These are phyloP conservation scores for Andrena chrysosceles DNA, from an alignment of 2,888 invertebrate genomes.

Conservation along the genomic window DNA sequence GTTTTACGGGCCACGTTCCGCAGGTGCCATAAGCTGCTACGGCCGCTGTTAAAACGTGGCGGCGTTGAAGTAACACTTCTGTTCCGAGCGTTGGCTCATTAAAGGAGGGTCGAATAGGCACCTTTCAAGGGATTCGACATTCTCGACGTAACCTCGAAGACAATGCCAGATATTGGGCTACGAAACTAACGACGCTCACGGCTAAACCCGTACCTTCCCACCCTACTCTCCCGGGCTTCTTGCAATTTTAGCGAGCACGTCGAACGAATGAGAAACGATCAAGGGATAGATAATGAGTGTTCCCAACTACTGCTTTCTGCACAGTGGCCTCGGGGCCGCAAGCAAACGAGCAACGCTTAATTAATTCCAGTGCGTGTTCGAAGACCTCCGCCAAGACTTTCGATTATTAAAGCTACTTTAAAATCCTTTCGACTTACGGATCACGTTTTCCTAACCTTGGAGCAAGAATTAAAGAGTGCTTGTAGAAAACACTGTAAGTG, in stretches of 20 bases:
- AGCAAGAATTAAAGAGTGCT: too few species aligned
- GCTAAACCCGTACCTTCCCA: neutral
- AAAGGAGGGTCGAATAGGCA: conserved; percentile 5
- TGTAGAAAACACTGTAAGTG: too few species aligned
- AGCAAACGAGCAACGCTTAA: conserved; percentile 5
- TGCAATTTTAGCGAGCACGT: conserved; percentile 31
- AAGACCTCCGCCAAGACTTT: neutral
- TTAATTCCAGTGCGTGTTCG: conserved; percentile 9
- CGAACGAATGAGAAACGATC: conserved; percentile 28
- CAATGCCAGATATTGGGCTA: conserved; percentile 46
- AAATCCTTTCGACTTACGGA: neutral
- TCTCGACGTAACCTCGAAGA: conserved; percentile 22
- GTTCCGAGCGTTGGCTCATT: conserved; percentile 41
- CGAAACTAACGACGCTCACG: conserved; percentile 31
- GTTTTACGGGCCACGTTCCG: conserved; percentile 28
- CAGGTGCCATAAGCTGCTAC: conserved; percentile 8
- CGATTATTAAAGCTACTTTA: neutral
- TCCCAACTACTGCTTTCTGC: conserved; percentile 16
- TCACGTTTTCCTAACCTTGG: too few species aligned
- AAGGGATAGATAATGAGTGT: conserved; percentile 39
- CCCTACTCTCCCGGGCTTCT: conserved; percentile 10
- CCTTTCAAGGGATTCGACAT: conserved; percentile 30
- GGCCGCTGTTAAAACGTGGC: conserved; percentile 9
- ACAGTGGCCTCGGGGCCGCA: neutral
- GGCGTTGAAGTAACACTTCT: conserved; percentile 34